A percentile compares a stretch with the other conserved stretches of the same genome.
These are phyloP conservation scores for Sesia apiformis DNA, from an alignment of 2,888 invertebrate species.

Conservation along the genomic window DNA sequence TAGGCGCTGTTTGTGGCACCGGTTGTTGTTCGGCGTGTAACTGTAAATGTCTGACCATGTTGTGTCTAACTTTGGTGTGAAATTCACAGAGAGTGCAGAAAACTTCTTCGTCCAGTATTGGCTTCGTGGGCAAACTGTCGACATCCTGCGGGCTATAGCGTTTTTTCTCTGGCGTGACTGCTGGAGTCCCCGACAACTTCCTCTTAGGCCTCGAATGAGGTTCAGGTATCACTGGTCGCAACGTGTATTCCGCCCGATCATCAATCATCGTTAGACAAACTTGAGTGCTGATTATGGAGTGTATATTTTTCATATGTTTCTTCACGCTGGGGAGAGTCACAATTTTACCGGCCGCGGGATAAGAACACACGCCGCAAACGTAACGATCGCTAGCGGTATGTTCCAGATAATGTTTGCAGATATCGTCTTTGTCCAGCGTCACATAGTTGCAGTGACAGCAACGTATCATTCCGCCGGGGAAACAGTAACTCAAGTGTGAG, in stretches of 20 bases:
- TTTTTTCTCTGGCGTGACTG: constrained; percentile 17
- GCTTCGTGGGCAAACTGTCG: constrained; percentile 76
- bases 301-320: constrained; percentile 24
- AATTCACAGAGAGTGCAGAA: constrained; percentile 81
- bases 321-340: constrained; percentile 11
- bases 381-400: constrained; percentile 10
- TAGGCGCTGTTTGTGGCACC: constrained; percentile 80
- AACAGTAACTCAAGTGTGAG: constrained; percentile 26
- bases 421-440: constrained; percentile 9
- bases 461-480: constrained; percentile 3
- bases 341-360: constrained; percentile 4
- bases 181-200: constrained; percentile 13
- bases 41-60: constrained; percentile 81
- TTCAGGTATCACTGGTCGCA: constrained; percentile 1
- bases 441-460: constrained; percentile 20
- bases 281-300: constrained; percentile 13
- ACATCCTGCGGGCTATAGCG: constrained; percentile 76
- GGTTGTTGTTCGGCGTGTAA: constrained; percentile 78
- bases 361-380: constrained; percentile 26
- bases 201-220: constrained; percentile 15
- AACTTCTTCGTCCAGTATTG: constrained; percentile 76
- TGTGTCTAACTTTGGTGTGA: constrained; percentile 80
- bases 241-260: not conserved
- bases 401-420: constrained; percentile 29
- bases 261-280: not conserved